Conservation (phyloP, 2,797 vertebrate genomes). For the Leptodactylus fallax region DNA sequence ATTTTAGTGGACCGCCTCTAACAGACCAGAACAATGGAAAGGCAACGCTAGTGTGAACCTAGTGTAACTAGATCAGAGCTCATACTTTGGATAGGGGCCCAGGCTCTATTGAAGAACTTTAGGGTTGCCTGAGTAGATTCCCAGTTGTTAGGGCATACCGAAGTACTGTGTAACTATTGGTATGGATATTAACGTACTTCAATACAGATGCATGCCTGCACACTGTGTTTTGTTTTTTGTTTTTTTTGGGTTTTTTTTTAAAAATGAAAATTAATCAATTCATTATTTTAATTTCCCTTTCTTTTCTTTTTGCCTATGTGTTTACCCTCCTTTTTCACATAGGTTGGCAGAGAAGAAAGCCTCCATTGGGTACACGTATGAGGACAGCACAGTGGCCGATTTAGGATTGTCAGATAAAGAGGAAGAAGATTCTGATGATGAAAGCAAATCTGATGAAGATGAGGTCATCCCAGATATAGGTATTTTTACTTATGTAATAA, state of each 20-base stretch:
- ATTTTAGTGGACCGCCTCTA: no score
- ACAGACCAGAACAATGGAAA: no score
- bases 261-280: neutral
- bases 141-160: no score
- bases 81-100: no score
- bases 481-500: constrained; percentile 67
- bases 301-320: neutral
- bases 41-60: no score
- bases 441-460: constrained; percentile 91
- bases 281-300: neutral
- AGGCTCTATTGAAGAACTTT: no score
- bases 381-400: constrained; percentile 92
- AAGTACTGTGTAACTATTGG: no score
- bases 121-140: no score
- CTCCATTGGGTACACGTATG: constrained; percentile 94
- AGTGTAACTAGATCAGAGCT: no score
- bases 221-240: neutral
- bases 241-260: neutral
- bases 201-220: no score
- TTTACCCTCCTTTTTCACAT: constrained; percentile 7
- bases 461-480: constrained; percentile 97
- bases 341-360: constrained; percentile 94
- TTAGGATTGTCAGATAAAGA: constrained; percentile 85
- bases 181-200: no score
- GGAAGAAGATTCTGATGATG: constrained; percentile 89